Conservation (phyloP, 2,888 invertebrate species). For the Digitonthophagus gazella region DNA sequence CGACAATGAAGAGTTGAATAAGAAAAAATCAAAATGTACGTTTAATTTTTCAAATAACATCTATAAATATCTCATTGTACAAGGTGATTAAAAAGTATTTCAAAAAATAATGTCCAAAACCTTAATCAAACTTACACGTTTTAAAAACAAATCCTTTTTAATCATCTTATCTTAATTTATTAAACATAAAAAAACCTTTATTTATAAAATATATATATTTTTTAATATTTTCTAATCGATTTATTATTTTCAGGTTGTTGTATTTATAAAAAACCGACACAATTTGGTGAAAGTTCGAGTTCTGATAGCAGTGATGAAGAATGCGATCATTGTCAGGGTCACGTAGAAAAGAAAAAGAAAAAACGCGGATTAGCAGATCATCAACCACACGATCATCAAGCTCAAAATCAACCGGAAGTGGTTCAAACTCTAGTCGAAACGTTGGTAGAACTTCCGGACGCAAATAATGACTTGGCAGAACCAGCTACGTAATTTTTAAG, state of each 20-base stretch:
- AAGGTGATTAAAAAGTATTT: too few relatives aligned
- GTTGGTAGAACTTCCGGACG: too few relatives aligned
- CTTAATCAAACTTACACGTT: too few relatives aligned
- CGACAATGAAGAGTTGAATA: slow-evolving; percentile 93
- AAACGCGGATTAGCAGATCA: slow-evolving; percentile 21
- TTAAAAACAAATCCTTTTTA: too few relatives aligned
- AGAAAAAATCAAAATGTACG: slow-evolving; percentile 97
- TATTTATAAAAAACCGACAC: slow-evolving; percentile 86
- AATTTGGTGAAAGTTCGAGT: slow-evolving; percentile 85
- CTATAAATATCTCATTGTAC: too few relatives aligned
- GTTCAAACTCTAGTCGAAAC: not conserved
- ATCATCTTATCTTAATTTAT: too few relatives aligned
- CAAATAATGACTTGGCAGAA: too few relatives aligned
- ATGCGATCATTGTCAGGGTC: slow-evolving; percentile 84
- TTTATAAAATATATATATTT: too few relatives aligned
- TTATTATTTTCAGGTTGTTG: slow-evolving; percentile 79
- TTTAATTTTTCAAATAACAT: too few relatives aligned
- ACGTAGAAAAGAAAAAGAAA: slow-evolving; percentile 62
- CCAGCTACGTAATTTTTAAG: too few relatives aligned
- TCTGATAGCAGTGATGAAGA: slow-evolving; percentile 78
- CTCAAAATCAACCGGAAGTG: not conserved
- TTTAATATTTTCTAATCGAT: not conserved
- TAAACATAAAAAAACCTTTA: too few relatives aligned
- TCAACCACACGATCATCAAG: not conserved
- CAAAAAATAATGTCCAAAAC: too few relatives aligned